Base-by-base conservation (phyloP, 1,140 invertebrate genomes). In the Danaus melanippus region DNA sequence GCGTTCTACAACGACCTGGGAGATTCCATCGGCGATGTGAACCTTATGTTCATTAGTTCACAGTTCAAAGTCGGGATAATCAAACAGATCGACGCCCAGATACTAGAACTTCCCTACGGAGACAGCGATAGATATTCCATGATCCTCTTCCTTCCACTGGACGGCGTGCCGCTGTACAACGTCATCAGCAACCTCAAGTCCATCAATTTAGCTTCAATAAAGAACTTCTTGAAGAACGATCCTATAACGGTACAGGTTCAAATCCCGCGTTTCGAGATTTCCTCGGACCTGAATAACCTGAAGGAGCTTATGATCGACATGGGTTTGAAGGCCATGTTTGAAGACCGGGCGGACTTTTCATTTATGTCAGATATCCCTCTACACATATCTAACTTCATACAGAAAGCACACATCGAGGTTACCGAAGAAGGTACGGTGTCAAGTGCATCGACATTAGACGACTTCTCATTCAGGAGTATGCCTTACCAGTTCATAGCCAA, bases 351-450 rank as follows among this genome's bases (percentile, higher is more conserved):
- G 0, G 88, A 92, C 58, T 88, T 95, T 41, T 82, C 90, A n/a
- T 86, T 88, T n/a, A 90, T 93, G 15, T 78, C 89, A 9, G 69
- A 87, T 7, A 65, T 88, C 55, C 62, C 71, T 15, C 39, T 89
- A 50, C 91, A 62, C 76, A 77, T 86, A 73, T 92, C 65, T 63
- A 87, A 67, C 74, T 82, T 81, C 7, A 67, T 93, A n/a, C 93
- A 94, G 68, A 93, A 93, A 71, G 90, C 92, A 7, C 89, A 90
- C 66, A 91, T 95, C 59, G 90, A 92, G 64, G 90, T 94, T 1
- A 91, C 91, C 49, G 93, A 94, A 73, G 88, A 92, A 67, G 93
- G 93, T 6, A 92, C 90, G 6, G 86, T 90, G 48, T 93, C 93
- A 2, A 81, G 90, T 43, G 91, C 92, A 1, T 73, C 60, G 0